Evolutionary conservation across 2,797 vertebrate species (phyloP), one percentile per base, ranked within the genome.

Genomic region (Myoxocephalus aenaeus): DNA sequence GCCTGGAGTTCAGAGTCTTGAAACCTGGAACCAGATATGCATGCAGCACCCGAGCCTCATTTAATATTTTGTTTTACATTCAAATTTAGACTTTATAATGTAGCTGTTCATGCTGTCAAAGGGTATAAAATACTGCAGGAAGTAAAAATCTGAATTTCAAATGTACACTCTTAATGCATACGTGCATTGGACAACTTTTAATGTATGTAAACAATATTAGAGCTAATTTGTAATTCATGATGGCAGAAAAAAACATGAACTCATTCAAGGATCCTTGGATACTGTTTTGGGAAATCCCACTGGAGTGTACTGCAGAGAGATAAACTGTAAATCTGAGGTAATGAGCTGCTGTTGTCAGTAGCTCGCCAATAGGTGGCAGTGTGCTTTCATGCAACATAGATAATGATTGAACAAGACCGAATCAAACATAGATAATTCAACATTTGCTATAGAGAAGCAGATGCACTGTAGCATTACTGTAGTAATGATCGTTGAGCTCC

Each of bases 331-430:
- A 70, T 66, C 32, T 3, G 58, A 36, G 54, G 48, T 50, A 82
- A 79, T 76, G 71, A 80, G 42, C 53, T 27, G 56, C 1, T 72
- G 15, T 58, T 83, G 54, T 4, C 20, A 1, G 1, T 0, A 1
- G 0, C 1, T 9, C 3, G 4, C 64, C 93, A 81, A 7, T 79
- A 90, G 92, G 58, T 89, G 93, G 88, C 91, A 89, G 79, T 90
- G 73, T 89, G 68, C 8, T 73, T 64, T 66, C 87, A 79, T 4
- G 68, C 38, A 84, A 77, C 17, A 12, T n/a, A 20, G 14, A 4
- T 10, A 11, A 11, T 11, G 8, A 69, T n/a, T 59, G 20, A 53
- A 22, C 14, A 38, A 27, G 34, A n/a, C 17, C 56, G 13, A 54
- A 65, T 42, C 29, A 36, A 27, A 14, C 10, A 2, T 42, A 68